Conservation (phyloP, 2,888 invertebrate genomes). For the Hemaris fuciformis region DNA sequence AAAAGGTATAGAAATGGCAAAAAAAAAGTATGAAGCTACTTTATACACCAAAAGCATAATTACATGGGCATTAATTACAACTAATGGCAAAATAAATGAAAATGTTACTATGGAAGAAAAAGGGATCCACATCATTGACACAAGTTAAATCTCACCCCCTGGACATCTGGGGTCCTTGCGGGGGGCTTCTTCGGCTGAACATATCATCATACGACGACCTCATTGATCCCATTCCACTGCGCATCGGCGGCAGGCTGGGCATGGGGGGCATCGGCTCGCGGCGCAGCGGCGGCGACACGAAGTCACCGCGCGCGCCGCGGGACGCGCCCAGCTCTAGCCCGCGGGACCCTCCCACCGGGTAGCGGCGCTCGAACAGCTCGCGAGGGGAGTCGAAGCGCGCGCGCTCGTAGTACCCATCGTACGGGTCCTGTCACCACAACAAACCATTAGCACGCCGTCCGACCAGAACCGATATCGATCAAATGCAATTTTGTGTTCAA, state of each 20-base stretch:
- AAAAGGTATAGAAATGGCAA: neutral
- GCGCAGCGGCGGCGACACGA: constrained; percentile 87
- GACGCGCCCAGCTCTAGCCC: constrained; percentile 79
- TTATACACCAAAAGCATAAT: neutral
- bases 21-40: neutral
- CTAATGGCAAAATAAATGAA: neutral
- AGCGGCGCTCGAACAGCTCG: constrained; percentile 91
- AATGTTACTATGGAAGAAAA: constrained; percentile 10
- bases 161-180: constrained; percentile 80
- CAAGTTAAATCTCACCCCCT: constrained; percentile 65
- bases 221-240: constrained; percentile 84
- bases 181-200: constrained; percentile 92
- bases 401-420: constrained; percentile 91
- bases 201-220: constrained; percentile 89
- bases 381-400: constrained; percentile 88
- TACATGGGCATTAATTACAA: neutral
- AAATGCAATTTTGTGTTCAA: neutral
- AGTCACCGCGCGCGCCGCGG: constrained; percentile 83
- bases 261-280: constrained; percentile 91
- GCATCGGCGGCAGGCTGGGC: constrained; percentile 85
- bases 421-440: constrained; percentile 79
- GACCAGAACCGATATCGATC: constrained; percentile 4
- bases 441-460: constrained; percentile 12
- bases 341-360: constrained; percentile 82
- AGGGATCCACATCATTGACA: constrained; percentile 26